phyloP scores from a whole-genome alignment of 2,113 vertebrate species.

The Prolemur simus region DNA sequence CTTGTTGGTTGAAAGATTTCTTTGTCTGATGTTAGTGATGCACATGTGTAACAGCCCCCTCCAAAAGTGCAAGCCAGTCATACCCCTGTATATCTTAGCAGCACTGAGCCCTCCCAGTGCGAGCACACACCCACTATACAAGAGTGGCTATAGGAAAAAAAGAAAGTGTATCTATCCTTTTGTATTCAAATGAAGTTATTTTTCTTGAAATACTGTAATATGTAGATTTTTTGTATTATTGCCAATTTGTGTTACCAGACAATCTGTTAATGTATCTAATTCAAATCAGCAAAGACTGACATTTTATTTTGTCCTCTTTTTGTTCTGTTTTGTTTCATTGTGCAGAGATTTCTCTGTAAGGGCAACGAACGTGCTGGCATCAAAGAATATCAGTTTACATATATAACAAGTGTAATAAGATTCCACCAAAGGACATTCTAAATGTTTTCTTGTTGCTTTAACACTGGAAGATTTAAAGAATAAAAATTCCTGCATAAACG shows the following conservation, averaged over 20 bases:
- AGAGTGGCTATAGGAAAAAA: slow-evolving; percentile 88
- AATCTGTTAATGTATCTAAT: slow-evolving; percentile 91
- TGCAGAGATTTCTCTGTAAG: slow-evolving; percentile 96
- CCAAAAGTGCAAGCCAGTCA: slow-evolving; percentile 83
- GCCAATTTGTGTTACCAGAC: slow-evolving; percentile 94
- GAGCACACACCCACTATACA: slow-evolving; percentile 85
- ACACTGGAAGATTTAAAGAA: slow-evolving; percentile 96
- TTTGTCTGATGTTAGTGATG: slow-evolving; percentile 96
- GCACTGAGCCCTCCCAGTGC: slow-evolving; percentile 83
- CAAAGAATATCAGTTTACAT: slow-evolving; percentile 99
- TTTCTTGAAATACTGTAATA: slow-evolving; percentile 95
- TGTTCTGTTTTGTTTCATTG: slow-evolving; percentile 87
- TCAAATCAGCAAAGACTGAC: slow-evolving; percentile 84
- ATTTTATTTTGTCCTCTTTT: slow-evolving; percentile 82
- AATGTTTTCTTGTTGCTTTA: slow-evolving; percentile 99
- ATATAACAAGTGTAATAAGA: slow-evolving; percentile 96
- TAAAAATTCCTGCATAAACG: slow-evolving; percentile 89
- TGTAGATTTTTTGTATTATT: slow-evolving; percentile 98
- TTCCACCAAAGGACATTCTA: slow-evolving; percentile 99
- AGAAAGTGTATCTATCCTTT: slow-evolving; percentile 96
- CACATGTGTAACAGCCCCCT: slow-evolving; percentile 91
- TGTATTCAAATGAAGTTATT: slow-evolving; percentile 99
- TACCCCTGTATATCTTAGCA: slow-evolving; percentile 87
- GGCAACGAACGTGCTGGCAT: slow-evolving; percentile 97
- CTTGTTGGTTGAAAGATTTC: slow-evolving; percentile 93